Conservation (phyloP, 1,140 invertebrate species). For the Pogonomyrmex californicus region DNA sequence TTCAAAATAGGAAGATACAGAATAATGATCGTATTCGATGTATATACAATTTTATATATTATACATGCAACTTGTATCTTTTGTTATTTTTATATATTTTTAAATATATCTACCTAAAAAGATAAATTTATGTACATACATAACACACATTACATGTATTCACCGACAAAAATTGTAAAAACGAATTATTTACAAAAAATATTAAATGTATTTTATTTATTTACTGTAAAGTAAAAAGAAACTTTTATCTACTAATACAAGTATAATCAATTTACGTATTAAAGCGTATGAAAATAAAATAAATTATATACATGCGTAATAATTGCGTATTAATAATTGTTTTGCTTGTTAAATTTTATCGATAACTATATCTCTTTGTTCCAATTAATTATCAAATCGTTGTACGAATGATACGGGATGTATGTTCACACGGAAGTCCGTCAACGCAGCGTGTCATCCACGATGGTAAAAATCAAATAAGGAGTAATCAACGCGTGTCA, state of each 20-base stretch:
- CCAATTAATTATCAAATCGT: conserved; percentile 24
- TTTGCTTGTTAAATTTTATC: neutral
- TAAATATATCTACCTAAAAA: neutral
- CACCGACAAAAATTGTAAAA: neutral
- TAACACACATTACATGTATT: neutral
- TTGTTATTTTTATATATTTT: neutral
- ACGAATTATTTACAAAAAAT: neutral
- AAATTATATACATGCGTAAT: neutral
- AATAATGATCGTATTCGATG: neutral
- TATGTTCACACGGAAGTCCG: conserved; percentile 64
- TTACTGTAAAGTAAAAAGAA: neutral
- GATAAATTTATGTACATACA: neutral
- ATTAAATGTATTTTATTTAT: conserved; percentile 1
- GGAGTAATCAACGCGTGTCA: conserved; percentile 82
- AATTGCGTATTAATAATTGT: neutral
- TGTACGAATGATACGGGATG: conserved; percentile 57
- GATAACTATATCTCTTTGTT: neutral
- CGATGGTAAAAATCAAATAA: conserved; percentile 82
- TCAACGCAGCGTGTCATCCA: conserved; percentile 72
- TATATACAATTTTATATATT: neutral
- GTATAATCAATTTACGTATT: neutral
- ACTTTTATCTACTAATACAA: neutral
- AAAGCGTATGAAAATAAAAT: neutral
- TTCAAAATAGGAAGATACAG: neutral
- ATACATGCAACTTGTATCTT: neutral